Percentiles rank a stretch among this genome's conserved stretches.
phyloP scores from a whole-genome alignment of 2,888 invertebrate genomes.

The Deilephila elpenor region DNA sequence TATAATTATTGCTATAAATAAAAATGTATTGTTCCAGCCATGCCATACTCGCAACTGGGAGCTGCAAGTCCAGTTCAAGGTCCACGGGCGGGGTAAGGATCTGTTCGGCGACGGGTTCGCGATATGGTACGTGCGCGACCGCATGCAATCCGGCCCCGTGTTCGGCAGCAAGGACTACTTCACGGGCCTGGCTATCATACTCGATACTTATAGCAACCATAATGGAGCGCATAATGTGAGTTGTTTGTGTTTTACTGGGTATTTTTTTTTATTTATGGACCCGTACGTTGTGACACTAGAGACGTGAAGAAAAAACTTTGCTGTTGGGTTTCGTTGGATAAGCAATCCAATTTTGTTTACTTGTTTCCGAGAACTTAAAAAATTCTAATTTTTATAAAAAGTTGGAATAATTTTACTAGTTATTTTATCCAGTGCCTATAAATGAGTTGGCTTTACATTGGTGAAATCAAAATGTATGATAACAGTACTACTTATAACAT shows the following conservation, averaged over 20 bases:
- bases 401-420: too few relatives aligned
- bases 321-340: too few relatives aligned
- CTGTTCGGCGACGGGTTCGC: constrained; percentile 99
- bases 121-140: constrained; percentile 94
- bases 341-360: too few relatives aligned
- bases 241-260: constrained; percentile 32
- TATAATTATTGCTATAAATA: background rate
- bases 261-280: too few relatives aligned
- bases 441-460: too few relatives aligned
- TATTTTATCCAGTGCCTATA: too few relatives aligned
- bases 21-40: constrained; percentile 86
- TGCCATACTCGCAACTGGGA: constrained; percentile 97
- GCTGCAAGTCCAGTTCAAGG: constrained; percentile 97
- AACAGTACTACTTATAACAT: too few relatives aligned
- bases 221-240: constrained; percentile 99
- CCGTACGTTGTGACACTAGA: too few relatives aligned
- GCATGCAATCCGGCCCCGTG: constrained; percentile 93
- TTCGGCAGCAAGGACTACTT: constrained; percentile 98
- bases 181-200: constrained; percentile 94
- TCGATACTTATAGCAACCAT: constrained; percentile 99
- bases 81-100: constrained; percentile 97
- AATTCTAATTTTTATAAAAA: too few relatives aligned
- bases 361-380: too few relatives aligned
- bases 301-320: too few relatives aligned
- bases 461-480: too few relatives aligned